These are phyloP conservation scores for Pecten maximus DNA, from an alignment of 2,888 invertebrate genomes.

Conservation along the genomic window DNA sequence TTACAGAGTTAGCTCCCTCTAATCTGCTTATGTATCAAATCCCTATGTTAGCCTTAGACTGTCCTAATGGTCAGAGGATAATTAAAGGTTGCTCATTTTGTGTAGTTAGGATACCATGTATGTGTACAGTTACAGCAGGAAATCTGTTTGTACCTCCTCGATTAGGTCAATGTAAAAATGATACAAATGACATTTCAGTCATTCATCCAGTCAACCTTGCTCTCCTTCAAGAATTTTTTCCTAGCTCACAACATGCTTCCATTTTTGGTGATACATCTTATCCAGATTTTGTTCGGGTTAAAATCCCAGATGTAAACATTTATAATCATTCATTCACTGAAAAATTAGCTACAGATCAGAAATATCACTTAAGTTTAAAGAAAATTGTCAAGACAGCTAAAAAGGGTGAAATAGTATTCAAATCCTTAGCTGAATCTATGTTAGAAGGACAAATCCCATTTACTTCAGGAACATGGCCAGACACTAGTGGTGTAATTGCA, in stretches of 20 bases:
- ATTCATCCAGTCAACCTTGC: conserved; percentile 44
- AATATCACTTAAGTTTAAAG: conserved; percentile 53
- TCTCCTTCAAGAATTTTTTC: conserved; percentile 44
- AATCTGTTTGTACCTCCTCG: conserved; percentile 48
- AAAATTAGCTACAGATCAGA: conserved; percentile 45
- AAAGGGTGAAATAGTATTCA: conserved; percentile 50
- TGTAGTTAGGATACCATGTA: conserved; percentile 44
- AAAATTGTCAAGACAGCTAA: conserved; percentile 52
- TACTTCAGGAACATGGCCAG: conserved; percentile 35
- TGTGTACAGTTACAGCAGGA: conserved; percentile 47
- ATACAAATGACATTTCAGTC: conserved; percentile 35
- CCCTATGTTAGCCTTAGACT: conserved; percentile 38
- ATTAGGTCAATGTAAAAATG: conserved; percentile 49
- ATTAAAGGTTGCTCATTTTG: conserved; percentile 41
- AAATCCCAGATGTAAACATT: conserved; percentile 51
- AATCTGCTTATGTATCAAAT: conserved; percentile 35
- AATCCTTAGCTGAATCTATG: conserved; percentile 51
- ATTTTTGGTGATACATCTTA: too few relatives aligned
- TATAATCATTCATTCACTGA: conserved; percentile 47
- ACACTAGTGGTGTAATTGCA: conserved; percentile 39
- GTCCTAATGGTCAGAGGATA: conserved; percentile 37
- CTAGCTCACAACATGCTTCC: background rate
- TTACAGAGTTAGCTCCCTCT: conserved; percentile 43
- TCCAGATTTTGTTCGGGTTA: conserved; percentile 27
- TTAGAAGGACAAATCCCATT: conserved; percentile 48